A percentile compares a stretch with the other conserved stretches of the same genome.
These are phyloP conservation scores for Danio jaintianensis DNA, from an alignment of 2,797 vertebrate genomes.

Conservation along the genomic window DNA sequence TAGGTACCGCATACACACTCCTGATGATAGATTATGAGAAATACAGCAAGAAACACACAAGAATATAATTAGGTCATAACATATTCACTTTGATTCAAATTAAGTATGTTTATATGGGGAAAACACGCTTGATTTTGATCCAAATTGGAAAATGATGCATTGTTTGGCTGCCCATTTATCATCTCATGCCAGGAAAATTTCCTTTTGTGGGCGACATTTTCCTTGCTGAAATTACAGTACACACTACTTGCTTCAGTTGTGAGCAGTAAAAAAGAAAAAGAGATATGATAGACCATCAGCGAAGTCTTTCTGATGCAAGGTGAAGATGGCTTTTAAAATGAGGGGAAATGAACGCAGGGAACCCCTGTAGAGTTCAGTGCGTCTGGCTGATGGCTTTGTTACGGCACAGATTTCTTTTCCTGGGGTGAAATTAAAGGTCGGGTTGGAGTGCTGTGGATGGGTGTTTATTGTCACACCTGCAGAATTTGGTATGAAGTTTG, in stretches of 20 bases:
- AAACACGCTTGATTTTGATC: slow-evolving; percentile 29
- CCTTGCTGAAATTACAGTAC: slow-evolving; percentile 29
- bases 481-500: slow-evolving; percentile 28
- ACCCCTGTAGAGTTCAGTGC: slow-evolving; percentile 53
- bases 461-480: slow-evolving; percentile 6
- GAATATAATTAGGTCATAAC: slow-evolving; percentile 55
- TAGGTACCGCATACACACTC: slow-evolving; percentile 13
- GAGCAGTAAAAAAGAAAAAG: slow-evolving; percentile 10
- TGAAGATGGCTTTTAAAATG: slow-evolving; percentile 48
- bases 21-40: not conserved
- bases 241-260: slow-evolving; percentile 9
- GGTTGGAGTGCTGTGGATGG: slow-evolving; percentile 31
- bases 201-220: not conserved
- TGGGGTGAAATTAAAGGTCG: slow-evolving; percentile 62
- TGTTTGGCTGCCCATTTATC: slow-evolving; percentile 29
- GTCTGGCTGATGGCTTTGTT: slow-evolving; percentile 57
- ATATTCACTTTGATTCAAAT: slow-evolving; percentile 57
- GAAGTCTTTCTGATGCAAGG: slow-evolving; percentile 54
- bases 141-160: slow-evolving; percentile 45
- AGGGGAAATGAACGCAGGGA: slow-evolving; percentile 48
- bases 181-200: slow-evolving; percentile 30
- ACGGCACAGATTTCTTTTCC: slow-evolving; percentile 45
- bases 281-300: slow-evolving; percentile 31
- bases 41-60: slow-evolving; percentile 35
- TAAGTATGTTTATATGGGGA: slow-evolving; percentile 26